phyloP scores from a whole-genome alignment of 2,797 vertebrate species.

The Myotis planiceps region DNA sequence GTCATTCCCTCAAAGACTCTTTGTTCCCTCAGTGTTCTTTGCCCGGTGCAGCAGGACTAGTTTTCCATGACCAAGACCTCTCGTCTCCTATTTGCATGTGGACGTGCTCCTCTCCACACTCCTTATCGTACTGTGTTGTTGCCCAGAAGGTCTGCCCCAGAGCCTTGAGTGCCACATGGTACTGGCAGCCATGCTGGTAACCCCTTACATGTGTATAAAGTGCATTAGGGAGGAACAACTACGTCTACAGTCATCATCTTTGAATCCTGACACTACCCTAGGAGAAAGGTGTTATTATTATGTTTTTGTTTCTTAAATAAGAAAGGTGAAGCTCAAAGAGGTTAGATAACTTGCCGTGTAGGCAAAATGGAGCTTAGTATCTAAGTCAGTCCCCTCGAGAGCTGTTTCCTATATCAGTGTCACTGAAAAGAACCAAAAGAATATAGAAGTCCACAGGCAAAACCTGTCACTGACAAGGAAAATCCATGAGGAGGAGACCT shows the following conservation, averaged over 20 bases:
- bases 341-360: neutral
- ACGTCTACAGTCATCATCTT: neutral
- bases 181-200: neutral
- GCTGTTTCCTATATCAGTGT: neutral
- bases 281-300: neutral
- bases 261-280: neutral
- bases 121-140: neutral
- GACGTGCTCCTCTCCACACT: neutral
- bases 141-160: neutral
- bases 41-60: conserved; percentile 49
- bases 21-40: neutral
- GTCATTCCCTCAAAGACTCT: neutral
- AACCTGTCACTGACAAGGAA: neutral
- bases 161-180: neutral
- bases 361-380: neutral
- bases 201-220: neutral
- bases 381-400: neutral
- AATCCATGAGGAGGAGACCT: neutral
- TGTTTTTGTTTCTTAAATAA: neutral
- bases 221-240: neutral
- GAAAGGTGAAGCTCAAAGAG: neutral
- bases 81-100: conserved; percentile 53
- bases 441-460: neutral
- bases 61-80: conserved; percentile 13
- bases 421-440: neutral